Percentiles rank a stretch among this genome's conserved stretches.
These are phyloP conservation scores for Alentia gelatinosa DNA, from an alignment of 2,888 invertebrate genomes.

Conservation along the genomic window DNA sequence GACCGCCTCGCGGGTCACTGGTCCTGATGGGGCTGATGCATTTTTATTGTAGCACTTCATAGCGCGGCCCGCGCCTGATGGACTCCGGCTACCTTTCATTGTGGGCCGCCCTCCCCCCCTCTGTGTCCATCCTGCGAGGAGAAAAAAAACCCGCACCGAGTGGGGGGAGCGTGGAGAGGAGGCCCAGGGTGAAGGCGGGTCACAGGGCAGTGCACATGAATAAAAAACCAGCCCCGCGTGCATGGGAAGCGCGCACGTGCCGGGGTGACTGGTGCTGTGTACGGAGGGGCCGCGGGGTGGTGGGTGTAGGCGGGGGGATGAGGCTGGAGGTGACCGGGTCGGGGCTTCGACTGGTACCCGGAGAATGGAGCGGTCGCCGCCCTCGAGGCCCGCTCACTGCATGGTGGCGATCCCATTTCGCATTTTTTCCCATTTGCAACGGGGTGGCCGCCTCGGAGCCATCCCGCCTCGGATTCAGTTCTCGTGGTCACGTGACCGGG, in stretches of 20 bases:
- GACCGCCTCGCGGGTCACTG: slow-evolving; percentile 7
- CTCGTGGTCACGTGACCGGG: background rate
- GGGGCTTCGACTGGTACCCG: background rate
- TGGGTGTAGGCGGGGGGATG: background rate
- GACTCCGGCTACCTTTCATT: slow-evolving; percentile 7
- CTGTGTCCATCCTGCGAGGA: background rate
- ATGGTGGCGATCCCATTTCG: background rate
- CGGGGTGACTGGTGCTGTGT: background rate
- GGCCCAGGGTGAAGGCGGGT: background rate
- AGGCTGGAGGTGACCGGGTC: background rate
- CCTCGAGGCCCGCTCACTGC: background rate
- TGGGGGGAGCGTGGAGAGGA: background rate
- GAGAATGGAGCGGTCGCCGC: background rate
- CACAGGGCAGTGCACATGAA: slow-evolving; percentile 34
- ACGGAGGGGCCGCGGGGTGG: background rate
- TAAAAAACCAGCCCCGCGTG: background rate
- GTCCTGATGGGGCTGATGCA: slow-evolving; percentile 33
- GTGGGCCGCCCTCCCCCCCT: background rate
- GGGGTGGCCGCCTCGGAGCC: background rate
- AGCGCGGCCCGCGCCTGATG: background rate
- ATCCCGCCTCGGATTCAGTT: background rate
- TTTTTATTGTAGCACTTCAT: slow-evolving; percentile 38
- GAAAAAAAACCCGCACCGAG: background rate
- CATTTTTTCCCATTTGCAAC: background rate
- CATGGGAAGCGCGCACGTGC: slow-evolving; percentile 28